These are phyloP conservation scores for Pseudococcus viburni DNA, from an alignment of 2,888 invertebrate species.

Conservation along the genomic window DNA sequence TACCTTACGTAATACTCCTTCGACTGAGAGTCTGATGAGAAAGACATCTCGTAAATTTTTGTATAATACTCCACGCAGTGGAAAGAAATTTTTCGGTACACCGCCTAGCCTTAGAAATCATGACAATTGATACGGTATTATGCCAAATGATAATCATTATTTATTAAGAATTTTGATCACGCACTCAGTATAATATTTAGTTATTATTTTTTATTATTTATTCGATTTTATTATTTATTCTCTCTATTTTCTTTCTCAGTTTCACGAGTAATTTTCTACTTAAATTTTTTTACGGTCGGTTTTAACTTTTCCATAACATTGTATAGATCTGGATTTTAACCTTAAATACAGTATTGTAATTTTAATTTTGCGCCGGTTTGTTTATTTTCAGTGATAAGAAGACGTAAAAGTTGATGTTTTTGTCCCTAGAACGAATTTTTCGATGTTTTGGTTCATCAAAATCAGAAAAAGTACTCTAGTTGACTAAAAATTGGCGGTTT, in stretches of 20 bases:
- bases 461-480: too few relatives aligned
- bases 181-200: not conserved
- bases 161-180: slow-evolving; percentile 1
- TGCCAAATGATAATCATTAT: not conserved
- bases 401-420: too few relatives aligned
- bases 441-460: too few relatives aligned
- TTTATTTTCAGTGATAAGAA: not conserved
- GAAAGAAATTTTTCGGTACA: slow-evolving; percentile 43
- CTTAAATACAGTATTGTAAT: slow-evolving; percentile 1
- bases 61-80: slow-evolving; percentile 37
- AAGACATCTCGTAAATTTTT: slow-evolving; percentile 60
- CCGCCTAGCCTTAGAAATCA: slow-evolving; percentile 9
- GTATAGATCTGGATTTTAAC: slow-evolving; percentile 34
- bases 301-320: slow-evolving; percentile 36
- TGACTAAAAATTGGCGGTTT: too few relatives aligned
- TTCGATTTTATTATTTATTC: not conserved
- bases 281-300: not conserved
- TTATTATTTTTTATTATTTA: not conserved
- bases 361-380: not conserved
- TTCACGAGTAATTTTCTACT: not conserved
- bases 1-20: slow-evolving; percentile 59
- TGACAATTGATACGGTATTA: slow-evolving; percentile 10
- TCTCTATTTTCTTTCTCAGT: not conserved
- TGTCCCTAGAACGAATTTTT: too few relatives aligned
- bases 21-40: slow-evolving; percentile 56